A percentile compares a stretch with the other conserved stretches of the same genome.
phyloP scores from a whole-genome alignment of 37 sponge, comb jelly and placozoan genomes.

The Theonella swinhoei region DNA sequence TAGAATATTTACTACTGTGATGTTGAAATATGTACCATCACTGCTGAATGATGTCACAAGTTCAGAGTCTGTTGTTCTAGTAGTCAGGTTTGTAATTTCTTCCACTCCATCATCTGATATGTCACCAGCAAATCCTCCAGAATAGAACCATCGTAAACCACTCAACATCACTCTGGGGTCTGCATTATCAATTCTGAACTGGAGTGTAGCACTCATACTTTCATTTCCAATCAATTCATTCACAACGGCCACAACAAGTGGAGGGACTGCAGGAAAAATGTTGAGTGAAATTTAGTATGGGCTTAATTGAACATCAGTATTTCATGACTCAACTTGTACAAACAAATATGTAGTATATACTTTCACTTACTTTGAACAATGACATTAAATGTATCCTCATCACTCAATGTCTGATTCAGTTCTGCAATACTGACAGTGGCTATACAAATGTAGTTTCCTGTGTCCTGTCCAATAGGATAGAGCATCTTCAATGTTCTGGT shows the following conservation, averaged over 20 bases:
- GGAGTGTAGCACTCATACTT: slow-evolving; percentile 1
- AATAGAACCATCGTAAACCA: slow-evolving; percentile 58
- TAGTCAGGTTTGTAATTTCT: slow-evolving; percentile 38
- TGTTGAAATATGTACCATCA: neutral
- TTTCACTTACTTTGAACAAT: slow-evolving; percentile 26
- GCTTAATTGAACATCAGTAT: too few species aligned
- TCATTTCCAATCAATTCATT: slow-evolving; percentile 29
- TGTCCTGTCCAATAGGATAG: neutral
- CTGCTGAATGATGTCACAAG: slow-evolving; percentile 13
- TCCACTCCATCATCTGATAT: neutral
- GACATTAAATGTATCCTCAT: neutral
- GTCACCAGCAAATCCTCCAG: neutral
- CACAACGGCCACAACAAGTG: slow-evolving; percentile 36
- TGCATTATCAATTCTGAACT: slow-evolving; percentile 47
- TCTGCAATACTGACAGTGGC: slow-evolving; percentile 1
- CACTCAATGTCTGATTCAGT: neutral
- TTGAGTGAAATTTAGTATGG: too few species aligned
- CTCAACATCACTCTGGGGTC: slow-evolving; percentile 37
- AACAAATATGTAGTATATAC: neutral
- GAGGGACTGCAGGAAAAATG: slow-evolving; percentile 60
- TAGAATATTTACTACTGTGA: slow-evolving; percentile 34
- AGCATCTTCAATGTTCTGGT: neutral
- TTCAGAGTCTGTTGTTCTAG: slow-evolving; percentile 26
- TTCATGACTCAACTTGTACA: slow-evolving; percentile 54
- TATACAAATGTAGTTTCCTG: neutral